Conservation (phyloP, 2,888 invertebrate genomes). For the Pimpla rufipes region DNA sequence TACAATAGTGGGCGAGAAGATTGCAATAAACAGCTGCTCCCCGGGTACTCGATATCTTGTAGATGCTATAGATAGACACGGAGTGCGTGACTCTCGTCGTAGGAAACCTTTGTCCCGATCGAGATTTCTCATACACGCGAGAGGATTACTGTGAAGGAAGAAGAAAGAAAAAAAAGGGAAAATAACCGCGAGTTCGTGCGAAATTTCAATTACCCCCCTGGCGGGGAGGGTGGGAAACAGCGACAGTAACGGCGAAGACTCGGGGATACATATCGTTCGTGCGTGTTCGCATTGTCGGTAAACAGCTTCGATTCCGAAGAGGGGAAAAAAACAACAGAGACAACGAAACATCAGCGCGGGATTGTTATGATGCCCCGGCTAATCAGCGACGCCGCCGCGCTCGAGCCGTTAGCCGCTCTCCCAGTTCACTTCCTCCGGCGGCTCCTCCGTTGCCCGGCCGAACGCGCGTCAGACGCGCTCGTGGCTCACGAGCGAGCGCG, state of each 20-base stretch:
- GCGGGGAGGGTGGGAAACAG: too few relatives aligned
- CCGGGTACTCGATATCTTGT: constrained; percentile 44
- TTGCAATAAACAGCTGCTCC: constrained; percentile 56
- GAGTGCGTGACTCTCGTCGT: constrained; percentile 19
- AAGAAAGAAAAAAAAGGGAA: background rate
- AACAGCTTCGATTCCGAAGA: background rate
- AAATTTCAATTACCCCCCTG: too few relatives aligned
- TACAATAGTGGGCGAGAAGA: constrained; percentile 57
- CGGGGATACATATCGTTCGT: background rate
- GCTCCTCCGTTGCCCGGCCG: too few relatives aligned
- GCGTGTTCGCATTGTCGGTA: background rate
- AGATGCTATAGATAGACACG: background rate
- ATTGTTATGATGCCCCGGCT: too few relatives aligned
- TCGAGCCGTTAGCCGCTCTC: too few relatives aligned
- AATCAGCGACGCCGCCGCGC: too few relatives aligned
- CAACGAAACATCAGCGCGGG: too few relatives aligned
- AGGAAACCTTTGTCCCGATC: background rate
- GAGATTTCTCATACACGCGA: background rate
- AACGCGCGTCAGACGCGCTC: background rate
- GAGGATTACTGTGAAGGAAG: background rate
- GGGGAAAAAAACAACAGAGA: too few relatives aligned
- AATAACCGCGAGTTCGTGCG: background rate
- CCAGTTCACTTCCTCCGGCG: too few relatives aligned
- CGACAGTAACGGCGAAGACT: background rate
- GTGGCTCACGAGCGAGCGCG: background rate